Evolutionary conservation across 92 coral and sea anemone species (phyloP).

Genomic region (Parazoanthus darwini): DNA sequence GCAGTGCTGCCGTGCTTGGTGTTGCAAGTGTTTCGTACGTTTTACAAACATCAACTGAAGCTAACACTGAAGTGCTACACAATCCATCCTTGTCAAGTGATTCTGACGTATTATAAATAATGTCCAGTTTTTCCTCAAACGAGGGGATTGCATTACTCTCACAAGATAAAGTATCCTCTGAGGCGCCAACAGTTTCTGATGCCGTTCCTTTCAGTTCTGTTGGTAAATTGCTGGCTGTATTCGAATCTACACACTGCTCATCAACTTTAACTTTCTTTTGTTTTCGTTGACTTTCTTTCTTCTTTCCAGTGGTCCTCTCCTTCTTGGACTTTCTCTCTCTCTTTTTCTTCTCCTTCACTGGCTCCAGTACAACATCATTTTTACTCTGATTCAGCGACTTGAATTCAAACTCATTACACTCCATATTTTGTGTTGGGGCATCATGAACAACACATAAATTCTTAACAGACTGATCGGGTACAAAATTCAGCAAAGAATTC

Average conservation of each 20-base stretch:
- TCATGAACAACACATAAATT: conserved; percentile 7
- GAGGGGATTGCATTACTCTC: conserved; percentile 6
- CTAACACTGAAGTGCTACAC: not conserved
- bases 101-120: conserved; percentile 36
- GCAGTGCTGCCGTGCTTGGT: not conserved
- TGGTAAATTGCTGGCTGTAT: not conserved
- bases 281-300: conserved; percentile 9
- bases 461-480: not conserved
- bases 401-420: not conserved
- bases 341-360: conserved; percentile 6
- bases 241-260: not conserved
- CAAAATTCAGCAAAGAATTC: not conserved
- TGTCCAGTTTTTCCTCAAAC: conserved; percentile 37
- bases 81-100: not conserved
- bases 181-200: not conserved
- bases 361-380: conserved; percentile 2
- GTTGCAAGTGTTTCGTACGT: not conserved
- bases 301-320: not conserved
- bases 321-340: conserved; percentile 24
- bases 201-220: conserved; percentile 1
- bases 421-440: not conserved
- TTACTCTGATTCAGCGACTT: not conserved
- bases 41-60: not conserved
- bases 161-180: not conserved
- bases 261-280: not conserved